phyloP scores from a whole-genome alignment of 1,140 invertebrate genomes.

The Bombus soroeensis region DNA sequence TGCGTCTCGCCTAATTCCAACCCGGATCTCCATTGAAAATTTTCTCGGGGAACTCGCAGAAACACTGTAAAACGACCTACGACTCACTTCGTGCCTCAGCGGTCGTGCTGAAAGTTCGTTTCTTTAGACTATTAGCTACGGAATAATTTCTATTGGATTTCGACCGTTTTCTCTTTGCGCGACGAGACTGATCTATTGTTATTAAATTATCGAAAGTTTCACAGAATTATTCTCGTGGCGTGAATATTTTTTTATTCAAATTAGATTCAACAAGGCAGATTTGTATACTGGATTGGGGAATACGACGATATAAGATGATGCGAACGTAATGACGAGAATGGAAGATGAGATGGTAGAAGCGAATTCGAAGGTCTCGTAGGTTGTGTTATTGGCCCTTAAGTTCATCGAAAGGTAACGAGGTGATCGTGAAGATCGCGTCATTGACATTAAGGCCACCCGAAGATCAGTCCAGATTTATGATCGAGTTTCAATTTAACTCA shows the following conservation, averaged over 20 bases:
- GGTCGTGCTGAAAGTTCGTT: constrained; percentile 20
- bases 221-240: too few relatives aligned
- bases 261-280: too few relatives aligned
- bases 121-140: background rate
- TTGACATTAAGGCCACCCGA: too few relatives aligned
- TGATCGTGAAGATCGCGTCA: too few relatives aligned
- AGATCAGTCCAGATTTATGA: background rate
- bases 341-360: too few relatives aligned
- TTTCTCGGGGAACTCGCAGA: background rate
- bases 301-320: too few relatives aligned
- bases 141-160: background rate
- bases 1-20: constrained; percentile 35
- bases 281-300: too few relatives aligned
- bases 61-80: background rate
- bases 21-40: constrained; percentile 23
- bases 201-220: background rate
- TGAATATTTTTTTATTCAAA: too few relatives aligned
- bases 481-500: background rate
- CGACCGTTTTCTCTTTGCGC: background rate
- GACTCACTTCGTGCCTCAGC: background rate
- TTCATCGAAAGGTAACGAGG: too few relatives aligned
- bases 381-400: too few relatives aligned
- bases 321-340: too few relatives aligned
- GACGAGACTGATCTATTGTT: background rate
- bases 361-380: too few relatives aligned